Percentiles rank a stretch among this genome's conserved stretches.
These are phyloP conservation scores for Scaptomyza pallida DNA, from an alignment of 1,140 invertebrate genomes.

Conservation along the genomic window DNA sequence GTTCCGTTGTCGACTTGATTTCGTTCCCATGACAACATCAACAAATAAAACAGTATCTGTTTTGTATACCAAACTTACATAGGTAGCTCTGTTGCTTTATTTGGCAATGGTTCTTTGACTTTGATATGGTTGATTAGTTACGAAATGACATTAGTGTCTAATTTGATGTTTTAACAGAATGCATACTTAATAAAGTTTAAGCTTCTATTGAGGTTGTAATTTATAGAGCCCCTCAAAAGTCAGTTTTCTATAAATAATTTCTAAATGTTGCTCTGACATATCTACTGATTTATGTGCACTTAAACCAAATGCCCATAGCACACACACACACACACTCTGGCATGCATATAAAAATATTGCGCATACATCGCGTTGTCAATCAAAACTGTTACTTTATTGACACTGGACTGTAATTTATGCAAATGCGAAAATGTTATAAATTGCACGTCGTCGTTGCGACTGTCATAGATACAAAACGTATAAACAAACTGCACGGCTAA, in stretches of 20 bases:
- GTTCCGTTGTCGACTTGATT: constrained; percentile 26
- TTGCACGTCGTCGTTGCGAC: constrained; percentile 21
- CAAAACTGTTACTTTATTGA: constrained; percentile 24
- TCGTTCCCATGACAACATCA: constrained; percentile 9
- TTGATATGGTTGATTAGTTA: too few relatives aligned
- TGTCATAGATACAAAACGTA: constrained; percentile 39
- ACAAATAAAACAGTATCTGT: neutral
- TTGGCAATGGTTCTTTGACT: too few relatives aligned
- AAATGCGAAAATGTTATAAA: constrained; percentile 63
- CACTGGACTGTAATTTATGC: constrained; percentile 54
- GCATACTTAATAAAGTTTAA: too few relatives aligned
- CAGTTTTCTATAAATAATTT: constrained; percentile 2
- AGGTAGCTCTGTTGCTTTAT: neutral
- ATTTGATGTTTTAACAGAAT: too few relatives aligned
- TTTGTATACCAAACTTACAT: neutral
- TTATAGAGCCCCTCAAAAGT: neutral
- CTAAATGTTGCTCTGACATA: constrained; percentile 6
- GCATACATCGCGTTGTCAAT: constrained; percentile 23
- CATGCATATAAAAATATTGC: constrained; percentile 24
- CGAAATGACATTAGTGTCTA: too few relatives aligned
- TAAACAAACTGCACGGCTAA: constrained; percentile 10
- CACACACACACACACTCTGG: neutral
- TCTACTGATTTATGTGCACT: constrained; percentile 3
- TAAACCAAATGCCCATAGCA: neutral
- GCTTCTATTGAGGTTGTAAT: too few relatives aligned